Evolutionary conservation across 35 echinoderm and acorn worm genomes (phyloP).

Genomic region (Eucidaris tribuloides): DNA sequence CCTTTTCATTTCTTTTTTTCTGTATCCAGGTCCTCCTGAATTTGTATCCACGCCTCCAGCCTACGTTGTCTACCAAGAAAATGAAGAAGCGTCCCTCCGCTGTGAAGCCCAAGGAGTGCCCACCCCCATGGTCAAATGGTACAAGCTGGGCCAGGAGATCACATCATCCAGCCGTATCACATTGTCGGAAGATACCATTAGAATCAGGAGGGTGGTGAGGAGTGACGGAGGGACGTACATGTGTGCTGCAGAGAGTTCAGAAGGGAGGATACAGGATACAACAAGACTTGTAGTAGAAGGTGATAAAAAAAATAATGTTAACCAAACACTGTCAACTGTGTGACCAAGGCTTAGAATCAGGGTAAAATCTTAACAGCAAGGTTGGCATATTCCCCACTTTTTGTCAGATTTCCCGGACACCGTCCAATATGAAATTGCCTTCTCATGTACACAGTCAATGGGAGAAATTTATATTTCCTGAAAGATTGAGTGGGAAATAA

Average conservation of each 20-base stretch:
- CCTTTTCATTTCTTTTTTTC: background rate
- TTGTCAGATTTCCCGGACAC: background rate
- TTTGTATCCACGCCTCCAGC: constrained; percentile 56
- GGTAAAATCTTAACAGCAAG: background rate
- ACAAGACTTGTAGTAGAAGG: constrained; percentile 76
- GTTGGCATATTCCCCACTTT: background rate
- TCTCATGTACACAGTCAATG: background rate
- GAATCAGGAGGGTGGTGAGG: constrained; percentile 27
- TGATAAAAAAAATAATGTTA: background rate
- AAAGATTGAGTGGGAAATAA: background rate
- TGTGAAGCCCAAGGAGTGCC: constrained; percentile 64
- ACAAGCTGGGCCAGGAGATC: constrained; percentile 49
- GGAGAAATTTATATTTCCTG: background rate
- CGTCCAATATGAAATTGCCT: background rate
- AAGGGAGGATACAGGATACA: constrained; percentile 39
- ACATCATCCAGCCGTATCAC: constrained; percentile 21
- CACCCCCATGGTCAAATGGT: constrained; percentile 61
- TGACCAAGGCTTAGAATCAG: background rate
- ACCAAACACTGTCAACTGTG: background rate
- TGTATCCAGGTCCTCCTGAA: constrained; percentile 64
- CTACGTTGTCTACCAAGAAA: constrained; percentile 45
- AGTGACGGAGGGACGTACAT: constrained; percentile 73
- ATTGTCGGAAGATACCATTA: constrained; percentile 47
- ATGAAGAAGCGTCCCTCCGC: constrained; percentile 24
- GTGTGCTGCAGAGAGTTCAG: constrained; percentile 67